A percentile compares a stretch with the other conserved stretches of the same genome.
These are phyloP conservation scores for Dryomyza anilis DNA, from an alignment of 2,888 invertebrate species.

Conservation along the genomic window DNA sequence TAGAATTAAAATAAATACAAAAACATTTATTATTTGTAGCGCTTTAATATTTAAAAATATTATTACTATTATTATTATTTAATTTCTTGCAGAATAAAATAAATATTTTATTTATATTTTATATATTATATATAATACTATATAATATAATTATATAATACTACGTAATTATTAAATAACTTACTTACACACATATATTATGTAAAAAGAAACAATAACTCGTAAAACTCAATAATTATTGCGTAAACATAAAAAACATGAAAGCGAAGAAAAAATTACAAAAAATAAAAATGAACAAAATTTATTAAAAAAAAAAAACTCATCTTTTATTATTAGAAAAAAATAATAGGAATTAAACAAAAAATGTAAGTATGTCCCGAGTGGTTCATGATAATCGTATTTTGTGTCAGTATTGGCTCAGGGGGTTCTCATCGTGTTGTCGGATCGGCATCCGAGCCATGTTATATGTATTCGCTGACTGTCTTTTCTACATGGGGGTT, in stretches of 20 bases:
- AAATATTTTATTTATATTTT: conserved; percentile 4
- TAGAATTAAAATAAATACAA: not conserved
- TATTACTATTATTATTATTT: not conserved
- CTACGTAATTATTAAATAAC: not conserved
- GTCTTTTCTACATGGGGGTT: no score
- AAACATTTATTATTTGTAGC: not conserved
- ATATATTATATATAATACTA: conserved; percentile 15
- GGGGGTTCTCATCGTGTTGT: no score
- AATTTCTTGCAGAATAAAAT: not conserved
- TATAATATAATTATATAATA: conserved; percentile 8
- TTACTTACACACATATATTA: not conserved
- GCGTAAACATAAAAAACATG: conserved; percentile 9
- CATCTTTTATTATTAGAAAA: no score
- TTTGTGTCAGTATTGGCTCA: no score
- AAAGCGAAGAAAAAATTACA: conserved; percentile 7
- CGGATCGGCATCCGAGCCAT: no score
- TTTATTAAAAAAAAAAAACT: conserved; percentile 14
- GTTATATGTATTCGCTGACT: no score
- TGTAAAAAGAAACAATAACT: conserved; percentile 1
- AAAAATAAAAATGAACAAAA: conserved; percentile 23
- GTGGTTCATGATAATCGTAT: no score
- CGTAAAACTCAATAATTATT: not conserved
- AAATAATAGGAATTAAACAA: no score
- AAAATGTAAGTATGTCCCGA: no score
- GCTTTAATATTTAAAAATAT: not conserved